Evolutionary conservation across 2,888 invertebrate genomes (phyloP).

Genomic region (Drosophila yooni): DNA sequence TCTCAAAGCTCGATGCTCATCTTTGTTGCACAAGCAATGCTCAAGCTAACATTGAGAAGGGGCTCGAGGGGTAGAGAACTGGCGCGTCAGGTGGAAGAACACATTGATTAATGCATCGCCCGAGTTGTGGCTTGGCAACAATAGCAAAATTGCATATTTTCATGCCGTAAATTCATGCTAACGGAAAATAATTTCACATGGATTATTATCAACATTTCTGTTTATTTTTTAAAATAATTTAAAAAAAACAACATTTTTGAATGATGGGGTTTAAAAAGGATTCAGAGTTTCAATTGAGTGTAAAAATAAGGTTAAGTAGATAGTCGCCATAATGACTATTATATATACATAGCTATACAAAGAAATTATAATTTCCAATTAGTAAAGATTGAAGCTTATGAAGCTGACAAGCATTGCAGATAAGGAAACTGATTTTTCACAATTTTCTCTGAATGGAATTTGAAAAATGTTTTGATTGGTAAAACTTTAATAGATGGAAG

Average conservation of each 20-base stretch:
- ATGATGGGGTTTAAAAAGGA: background rate
- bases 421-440: background rate
- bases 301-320: background rate
- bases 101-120: conserved; percentile 39
- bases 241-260: too few species aligned
- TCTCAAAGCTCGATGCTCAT: conserved; percentile 36
- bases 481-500: background rate
- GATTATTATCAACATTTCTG: background rate
- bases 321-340: background rate
- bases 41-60: background rate
- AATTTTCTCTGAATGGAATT: background rate
- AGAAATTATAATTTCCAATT: background rate
- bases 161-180: background rate
- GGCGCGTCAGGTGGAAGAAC: conserved; percentile 19
- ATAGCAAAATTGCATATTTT: background rate
- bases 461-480: conserved; percentile 6
- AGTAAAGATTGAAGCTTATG: background rate
- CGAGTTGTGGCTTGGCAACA: conserved; percentile 17
- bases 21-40: conserved; percentile 32
- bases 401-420: background rate
- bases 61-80: background rate
- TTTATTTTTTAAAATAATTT: background rate
- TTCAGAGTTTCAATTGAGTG: background rate
- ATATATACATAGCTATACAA: background rate
- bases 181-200: background rate